Conservation (phyloP, 2,113 vertebrate species). For the Malurus elegans region DNA sequence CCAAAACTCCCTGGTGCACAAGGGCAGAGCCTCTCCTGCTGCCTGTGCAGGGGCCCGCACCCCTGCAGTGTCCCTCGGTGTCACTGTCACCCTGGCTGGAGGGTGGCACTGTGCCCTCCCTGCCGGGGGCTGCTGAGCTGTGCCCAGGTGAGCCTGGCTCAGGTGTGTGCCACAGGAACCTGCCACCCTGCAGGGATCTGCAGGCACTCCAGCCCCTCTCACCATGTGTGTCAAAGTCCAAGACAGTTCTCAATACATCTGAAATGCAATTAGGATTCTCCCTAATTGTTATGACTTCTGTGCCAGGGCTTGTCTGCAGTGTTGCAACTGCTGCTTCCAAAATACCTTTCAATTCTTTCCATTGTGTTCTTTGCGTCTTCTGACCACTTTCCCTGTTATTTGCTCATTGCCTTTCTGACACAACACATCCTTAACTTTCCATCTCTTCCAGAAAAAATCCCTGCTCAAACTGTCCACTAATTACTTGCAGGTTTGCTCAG, state of each 20-base stretch:
- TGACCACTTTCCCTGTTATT: not conserved
- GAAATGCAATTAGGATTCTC: not conserved
- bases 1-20: fast-evolving
- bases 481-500: not conserved
- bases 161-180: not conserved
- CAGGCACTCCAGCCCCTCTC: not conserved
- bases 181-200: not conserved
- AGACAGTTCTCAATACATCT: not conserved
- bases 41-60: not conserved
- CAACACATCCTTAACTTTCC: not conserved
- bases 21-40: not conserved
- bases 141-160: not conserved
- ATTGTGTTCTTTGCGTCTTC: not conserved
- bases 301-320: not conserved
- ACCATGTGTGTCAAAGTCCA: not conserved
- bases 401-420: not conserved
- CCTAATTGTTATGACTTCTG: not conserved
- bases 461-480: not conserved
- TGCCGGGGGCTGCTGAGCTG: not conserved
- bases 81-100: not conserved
- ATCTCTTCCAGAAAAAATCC: not conserved
- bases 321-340: not conserved
- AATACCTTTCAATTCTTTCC: not conserved
- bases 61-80: not conserved
- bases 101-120: fast-evolving